Base-by-base conservation (phyloP, 2,888 invertebrate genomes). In the Altica lythri region DNA sequence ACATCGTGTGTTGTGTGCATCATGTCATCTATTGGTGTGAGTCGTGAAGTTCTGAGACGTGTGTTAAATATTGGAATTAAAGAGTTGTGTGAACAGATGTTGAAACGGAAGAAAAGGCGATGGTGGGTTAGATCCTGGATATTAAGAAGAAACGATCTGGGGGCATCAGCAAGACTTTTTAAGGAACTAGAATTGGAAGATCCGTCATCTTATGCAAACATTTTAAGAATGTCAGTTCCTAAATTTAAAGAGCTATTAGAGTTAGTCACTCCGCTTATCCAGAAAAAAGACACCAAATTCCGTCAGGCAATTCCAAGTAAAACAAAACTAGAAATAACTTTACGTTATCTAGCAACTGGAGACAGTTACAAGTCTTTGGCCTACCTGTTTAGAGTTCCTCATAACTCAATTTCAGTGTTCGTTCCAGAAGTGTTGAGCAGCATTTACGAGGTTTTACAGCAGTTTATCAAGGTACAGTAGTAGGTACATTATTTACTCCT, bases 11-110 rank as follows among this genome's bases (percentile, higher is more conserved):
- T 29, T 27, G n/a, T 6, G 29, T 29, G 10, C 45, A 32, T 5
- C 34, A 34, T 34, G 34, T 34, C 34, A 34, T 13, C 34, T 13
- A 34, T 34, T 34, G 34, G 34, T 34, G 34, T 34, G 34, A 34
- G 34, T 34, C 34, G 34, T 34, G 34, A 34, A 12, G 34, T 34
- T 34, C 14, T 34, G 34, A 34, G 34, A 34, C 34, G 34, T 34
- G 34, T 34, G 34, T 34, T 34, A 34, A 12, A 34, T 34, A 13
- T 34, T 34, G 34, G 14, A 34, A 8, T 34, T 34, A 34, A 13
- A 34, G 34, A 13, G 34, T 34, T 34, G 34, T 34, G 34, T 34
- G 34, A 34, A 34, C 34, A 34, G 34, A 34, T 16, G 12, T 34
- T 34, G 34, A 35, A 35, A 35, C 35, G 35, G 17, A 16, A 17